Base-by-base conservation (phyloP, 2,888 invertebrate species). In the Hemithea aestivaria region DNA sequence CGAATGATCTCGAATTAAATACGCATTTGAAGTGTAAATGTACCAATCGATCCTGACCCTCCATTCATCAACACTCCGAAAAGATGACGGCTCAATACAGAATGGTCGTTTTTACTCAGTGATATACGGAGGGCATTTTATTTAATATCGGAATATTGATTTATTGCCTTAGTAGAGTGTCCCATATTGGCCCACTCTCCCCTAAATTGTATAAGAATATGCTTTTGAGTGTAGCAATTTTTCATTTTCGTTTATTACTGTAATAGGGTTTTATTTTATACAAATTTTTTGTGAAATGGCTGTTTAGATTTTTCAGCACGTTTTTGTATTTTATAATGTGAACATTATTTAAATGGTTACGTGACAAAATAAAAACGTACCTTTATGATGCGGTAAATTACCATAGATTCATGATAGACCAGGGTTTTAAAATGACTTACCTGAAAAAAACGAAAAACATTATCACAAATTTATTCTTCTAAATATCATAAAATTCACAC, bases 81-180 rank as follows among this genome's bases (percentile, higher is more conserved):
- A 50, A 57, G 49, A 39, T 38, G 45, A 41, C 30, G 49, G 57
- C 28, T 62, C 77, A 52, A 16, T 26, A 28, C 42, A 59, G 26
- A 48, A 35, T 69, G 77, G 81, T 51, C 66, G 61, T 68, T 72
- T 72, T 70, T 70, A 64, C 36, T 63, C 64, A 58, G 69, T 68
- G 75, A 80, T 79, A 76, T 77, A 79, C 69, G 71, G 50, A 62
- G 66, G 70, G 67, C 71, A 74, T 77, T 79, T 81, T 80, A 82
- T 83, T 81, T 78, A 81, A 83, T 82, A 83, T 77, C 66, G 66
- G 62, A 62, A 67, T 79, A 82, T 82, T 81, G 82, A 83, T 82
- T 82, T 83, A 82, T 82, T 56, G 66, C 61, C 59, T 40, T 58
- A 57, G 58, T 61, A 49, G 27, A 35, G 58, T 55, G 59, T 62